Evolutionary conservation across 2,113 vertebrate species (phyloP), one percentile per base, ranked within the genome.

Genomic region (Plestiodon gilberti): DNA sequence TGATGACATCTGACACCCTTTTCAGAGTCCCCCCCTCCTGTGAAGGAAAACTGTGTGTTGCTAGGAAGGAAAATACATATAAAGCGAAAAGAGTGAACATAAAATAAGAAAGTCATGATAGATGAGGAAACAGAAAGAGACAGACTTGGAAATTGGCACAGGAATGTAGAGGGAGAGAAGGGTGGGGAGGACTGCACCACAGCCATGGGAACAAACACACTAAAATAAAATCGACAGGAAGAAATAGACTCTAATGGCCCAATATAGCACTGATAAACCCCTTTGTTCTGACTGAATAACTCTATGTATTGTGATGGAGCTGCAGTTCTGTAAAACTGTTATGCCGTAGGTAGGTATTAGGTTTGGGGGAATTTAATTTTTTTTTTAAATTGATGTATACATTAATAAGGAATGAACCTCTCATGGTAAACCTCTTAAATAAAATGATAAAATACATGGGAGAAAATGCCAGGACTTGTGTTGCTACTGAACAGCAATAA

Each of bases 191-290:
- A 33, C 65, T 15, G 23, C 64, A 71, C 70, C 70, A 30, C 15
- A 79, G 23, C 82, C 13, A 40, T 6, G 85, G 20, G 8, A 89
- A 88, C 6, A 81, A 1, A 69, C 10, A 81, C 82, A 76, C 4
- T 82, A 67, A 92, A 91, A 78, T 48, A 43, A 79, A 87, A 87
- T 38, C 67, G 2, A 1, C 57, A 71, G 33, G 78, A 91, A 87
- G 9, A 61, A 6, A 82, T 69, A 30, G 83, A 33, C 7, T 15
- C 13, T 79, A 38, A 80, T 74, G 20, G 22, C 4, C 82, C 18
- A 17, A 28, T 61, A 84, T 0, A 62, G 55, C 73, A 75, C 59
- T 85, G n/a, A 82, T n/a, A 23, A n/a, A 52, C 9, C 61, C 22
- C 33, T 30, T 30, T 70, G 10, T 14, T 81, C 10, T 40, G 80